Evolutionary conservation across 1,140 invertebrate species (phyloP).

Genomic region (Calliopsis andreniformis): DNA sequence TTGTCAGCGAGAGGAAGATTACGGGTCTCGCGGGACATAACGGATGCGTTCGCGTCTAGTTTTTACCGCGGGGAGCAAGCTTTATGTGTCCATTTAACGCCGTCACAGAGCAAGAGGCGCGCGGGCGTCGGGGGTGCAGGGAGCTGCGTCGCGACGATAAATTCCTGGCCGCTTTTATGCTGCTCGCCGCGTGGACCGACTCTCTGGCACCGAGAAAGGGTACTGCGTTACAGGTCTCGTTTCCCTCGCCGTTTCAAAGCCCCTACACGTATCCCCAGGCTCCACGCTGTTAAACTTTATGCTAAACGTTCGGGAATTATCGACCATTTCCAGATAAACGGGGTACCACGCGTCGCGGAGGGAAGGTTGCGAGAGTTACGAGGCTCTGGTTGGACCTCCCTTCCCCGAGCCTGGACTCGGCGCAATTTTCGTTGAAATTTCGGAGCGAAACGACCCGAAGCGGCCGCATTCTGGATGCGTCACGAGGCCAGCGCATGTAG

Average conservation of each 20-base stretch:
- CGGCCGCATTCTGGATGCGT: background rate
- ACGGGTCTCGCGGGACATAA: constrained; percentile 61
- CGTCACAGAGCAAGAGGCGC: constrained; percentile 24
- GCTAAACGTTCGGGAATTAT: background rate
- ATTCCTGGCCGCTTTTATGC: constrained; percentile 32
- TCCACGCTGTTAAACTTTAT: constrained; percentile 5
- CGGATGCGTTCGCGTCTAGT: constrained; percentile 55
- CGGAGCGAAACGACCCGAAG: background rate
- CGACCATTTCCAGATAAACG: background rate
- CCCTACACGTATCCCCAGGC: background rate
- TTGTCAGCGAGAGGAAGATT: constrained; percentile 27
- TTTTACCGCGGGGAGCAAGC: constrained; percentile 37
- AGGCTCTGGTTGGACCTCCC: too few species aligned
- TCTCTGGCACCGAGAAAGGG: constrained; percentile 23
- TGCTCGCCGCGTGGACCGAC: constrained; percentile 10
- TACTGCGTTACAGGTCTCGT: background rate
- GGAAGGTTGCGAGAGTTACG: background rate
- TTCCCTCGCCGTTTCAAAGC: constrained; percentile 17
- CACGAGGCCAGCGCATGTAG: background rate
- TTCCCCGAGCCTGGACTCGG: background rate
- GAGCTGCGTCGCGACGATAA: constrained; percentile 37
- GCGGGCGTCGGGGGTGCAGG: background rate
- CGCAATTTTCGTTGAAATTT: background rate
- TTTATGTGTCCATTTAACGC: constrained; percentile 52
- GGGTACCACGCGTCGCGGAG: too few species aligned